Conservation (phyloP, 37 sponge, comb jelly and placozoan genomes). For the Eunapius fragilis region DNA sequence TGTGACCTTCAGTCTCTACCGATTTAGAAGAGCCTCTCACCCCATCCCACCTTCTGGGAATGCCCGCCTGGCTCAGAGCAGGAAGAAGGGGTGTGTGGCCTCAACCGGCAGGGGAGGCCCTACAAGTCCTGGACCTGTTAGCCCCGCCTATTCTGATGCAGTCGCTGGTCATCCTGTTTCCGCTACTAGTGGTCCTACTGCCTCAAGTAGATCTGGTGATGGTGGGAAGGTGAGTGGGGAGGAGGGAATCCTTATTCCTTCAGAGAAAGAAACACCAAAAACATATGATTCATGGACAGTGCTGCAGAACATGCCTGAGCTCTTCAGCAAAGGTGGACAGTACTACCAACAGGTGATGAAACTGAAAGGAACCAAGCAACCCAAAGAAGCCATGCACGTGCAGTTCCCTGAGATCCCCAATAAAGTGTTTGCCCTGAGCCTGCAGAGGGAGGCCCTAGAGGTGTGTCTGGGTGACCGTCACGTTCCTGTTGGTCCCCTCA, state of each 20-base stretch:
- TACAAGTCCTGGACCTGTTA: not conserved
- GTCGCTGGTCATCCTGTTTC: not conserved
- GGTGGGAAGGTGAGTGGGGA: not conserved
- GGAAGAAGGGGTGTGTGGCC: not conserved
- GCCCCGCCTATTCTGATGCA: not conserved
- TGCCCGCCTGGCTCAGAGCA: conserved; percentile 10
- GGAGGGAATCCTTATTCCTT: not conserved
- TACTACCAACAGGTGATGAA: conserved; percentile 66
- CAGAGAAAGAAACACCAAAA: not conserved
- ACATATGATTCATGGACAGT: conserved; percentile 43
- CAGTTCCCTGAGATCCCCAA: conserved; percentile 62
- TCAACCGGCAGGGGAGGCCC: not conserved
- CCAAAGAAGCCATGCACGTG: conserved; percentile 50
- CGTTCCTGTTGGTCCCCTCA: conserved; percentile 59
- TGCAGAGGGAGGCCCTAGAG: conserved; percentile 48
- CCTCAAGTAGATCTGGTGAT: conserved; percentile 64
- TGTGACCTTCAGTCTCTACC: too few species aligned
- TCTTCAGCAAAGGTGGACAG: conserved; percentile 65
- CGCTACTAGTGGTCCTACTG: not conserved
- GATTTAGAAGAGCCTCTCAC: too few species aligned
- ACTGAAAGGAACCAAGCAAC: conserved; percentile 28
- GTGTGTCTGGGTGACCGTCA: conserved; percentile 71
- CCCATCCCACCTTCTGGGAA: too few species aligned
- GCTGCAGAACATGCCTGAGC: conserved; percentile 47
- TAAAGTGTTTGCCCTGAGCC: conserved; percentile 60